These are phyloP conservation scores for Halcyon chelicuti DNA, from an alignment of 2,797 vertebrate genomes.

Conservation along the genomic window DNA sequence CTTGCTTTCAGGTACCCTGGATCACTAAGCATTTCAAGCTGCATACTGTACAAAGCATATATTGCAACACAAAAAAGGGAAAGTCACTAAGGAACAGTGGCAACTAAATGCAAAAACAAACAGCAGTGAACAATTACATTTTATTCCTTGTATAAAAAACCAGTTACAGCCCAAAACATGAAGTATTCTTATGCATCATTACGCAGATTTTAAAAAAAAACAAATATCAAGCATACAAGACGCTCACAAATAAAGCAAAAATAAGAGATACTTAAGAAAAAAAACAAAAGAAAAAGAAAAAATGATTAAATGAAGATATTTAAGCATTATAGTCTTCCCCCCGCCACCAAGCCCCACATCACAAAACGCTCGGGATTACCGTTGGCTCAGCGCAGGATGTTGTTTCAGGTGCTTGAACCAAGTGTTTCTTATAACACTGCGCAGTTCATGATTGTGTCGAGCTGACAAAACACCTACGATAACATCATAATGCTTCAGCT, in stretches of 20 bases:
- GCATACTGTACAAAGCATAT: not conserved
- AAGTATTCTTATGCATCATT: not conserved
- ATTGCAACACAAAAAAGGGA: not conserved
- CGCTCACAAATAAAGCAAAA: not conserved
- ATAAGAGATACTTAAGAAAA: not conserved
- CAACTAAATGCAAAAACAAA: not conserved
- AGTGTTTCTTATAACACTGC: conserved; percentile 90
- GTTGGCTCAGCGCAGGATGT: conserved; percentile 85
- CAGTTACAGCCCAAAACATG: not conserved
- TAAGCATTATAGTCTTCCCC: not conserved
- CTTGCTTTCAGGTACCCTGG: not conserved
- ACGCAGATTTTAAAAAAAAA: not conserved
- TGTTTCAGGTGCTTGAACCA: conserved; percentile 90
- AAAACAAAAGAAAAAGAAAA: not conserved
- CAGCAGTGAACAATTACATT: not conserved
- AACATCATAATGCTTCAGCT: conserved; percentile 83
- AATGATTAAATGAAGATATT: not conserved
- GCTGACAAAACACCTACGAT: conserved; percentile 95
- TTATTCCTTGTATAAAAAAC: not conserved
- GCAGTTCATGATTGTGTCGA: conserved; percentile 89
- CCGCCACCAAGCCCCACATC: not conserved
- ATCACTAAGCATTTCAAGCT: not conserved
- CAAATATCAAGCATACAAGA: not conserved
- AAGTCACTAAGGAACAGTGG: not conserved
- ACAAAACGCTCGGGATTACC: conserved; percentile 75